phyloP scores from a whole-genome alignment of 30 jellyfish, hydroid and myxozoan genomes.

The Catostylus mosaicus region DNA sequence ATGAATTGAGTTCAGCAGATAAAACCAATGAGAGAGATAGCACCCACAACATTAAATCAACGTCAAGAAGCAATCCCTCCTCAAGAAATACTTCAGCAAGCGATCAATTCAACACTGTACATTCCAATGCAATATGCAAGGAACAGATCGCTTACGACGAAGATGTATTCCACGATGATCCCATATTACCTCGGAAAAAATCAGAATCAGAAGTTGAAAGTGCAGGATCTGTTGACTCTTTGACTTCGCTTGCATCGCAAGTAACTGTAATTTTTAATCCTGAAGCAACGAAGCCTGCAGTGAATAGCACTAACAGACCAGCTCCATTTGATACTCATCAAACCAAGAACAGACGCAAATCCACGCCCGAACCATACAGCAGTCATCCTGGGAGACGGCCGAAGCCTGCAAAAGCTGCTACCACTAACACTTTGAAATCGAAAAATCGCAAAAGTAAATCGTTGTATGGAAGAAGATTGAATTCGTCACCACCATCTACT shows the following conservation, averaged over 20 bases:
- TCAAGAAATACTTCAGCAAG: neutral
- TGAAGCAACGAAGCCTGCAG: constrained; percentile 1
- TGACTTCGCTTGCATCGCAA: constrained; percentile 47
- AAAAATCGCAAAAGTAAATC: constrained; percentile 51
- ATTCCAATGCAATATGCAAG: neutral
- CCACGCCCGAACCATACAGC: constrained; percentile 72
- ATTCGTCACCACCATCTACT: constrained; percentile 72
- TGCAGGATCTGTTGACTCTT: constrained; percentile 64
- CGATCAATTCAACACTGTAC: neutral
- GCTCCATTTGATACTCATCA: constrained; percentile 51
- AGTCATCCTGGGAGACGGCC: constrained; percentile 76
- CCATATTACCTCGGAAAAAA: constrained; percentile 21
- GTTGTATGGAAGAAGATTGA: constrained; percentile 44
- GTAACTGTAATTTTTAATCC: constrained; percentile 56
- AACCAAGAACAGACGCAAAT: constrained; percentile 12
- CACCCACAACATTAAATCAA: no score
- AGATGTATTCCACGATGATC: neutral
- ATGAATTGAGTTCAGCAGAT: no score
- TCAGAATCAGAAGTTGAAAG: constrained; percentile 75
- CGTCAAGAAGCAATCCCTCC: no score
- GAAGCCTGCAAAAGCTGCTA: constrained; percentile 54
- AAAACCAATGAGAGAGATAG: no score
- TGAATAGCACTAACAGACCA: neutral
- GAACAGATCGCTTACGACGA: neutral
- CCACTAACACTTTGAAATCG: constrained; percentile 15